A percentile compares a stretch with the other conserved stretches of the same genome.
These are phyloP conservation scores for Microchirus variegatus DNA, from an alignment of 2,797 vertebrate genomes.

Conservation along the genomic window DNA sequence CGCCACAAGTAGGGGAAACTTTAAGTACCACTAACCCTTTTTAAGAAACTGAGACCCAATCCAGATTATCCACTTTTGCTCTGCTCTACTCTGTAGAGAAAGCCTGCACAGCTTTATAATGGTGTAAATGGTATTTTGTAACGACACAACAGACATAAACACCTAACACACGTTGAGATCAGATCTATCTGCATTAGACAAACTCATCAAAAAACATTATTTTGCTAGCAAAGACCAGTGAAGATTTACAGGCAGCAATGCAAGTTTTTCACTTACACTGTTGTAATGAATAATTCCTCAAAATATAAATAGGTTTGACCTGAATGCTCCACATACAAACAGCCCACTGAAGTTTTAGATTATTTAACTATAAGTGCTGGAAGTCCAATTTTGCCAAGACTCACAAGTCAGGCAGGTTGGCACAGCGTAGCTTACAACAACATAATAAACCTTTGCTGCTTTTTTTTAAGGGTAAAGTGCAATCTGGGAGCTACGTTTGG, in stretches of 20 bases:
- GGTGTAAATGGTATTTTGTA: no score
- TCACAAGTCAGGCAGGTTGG: conserved; percentile 31
- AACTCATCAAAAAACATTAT: no score
- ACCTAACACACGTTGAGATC: no score
- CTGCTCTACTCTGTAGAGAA: no score
- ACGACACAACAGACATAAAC: no score
- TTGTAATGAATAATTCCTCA: conserved; percentile 36
- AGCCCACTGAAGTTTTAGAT: conserved; percentile 56
- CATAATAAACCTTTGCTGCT: conserved; percentile 31
- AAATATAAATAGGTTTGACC: conserved; percentile 56
- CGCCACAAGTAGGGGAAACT: no score
- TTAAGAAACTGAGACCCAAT: no score
- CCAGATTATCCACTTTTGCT: no score
- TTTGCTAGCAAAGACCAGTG: no score
- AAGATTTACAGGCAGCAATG: conserved; percentile 29
- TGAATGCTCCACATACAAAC: conserved; percentile 57
- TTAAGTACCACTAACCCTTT: no score
- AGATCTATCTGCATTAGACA: no score
- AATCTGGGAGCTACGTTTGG: background rate
- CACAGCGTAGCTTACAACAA: conserved; percentile 27
- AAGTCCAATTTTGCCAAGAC: conserved; percentile 50
- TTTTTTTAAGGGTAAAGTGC: conserved; percentile 6
- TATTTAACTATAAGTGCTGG: conserved; percentile 57
- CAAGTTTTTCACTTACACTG: background rate
- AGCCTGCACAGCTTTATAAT: no score